These are phyloP conservation scores for Mus spicilegus DNA, from an alignment of 2,113 vertebrate genomes.

Conservation along the genomic window DNA sequence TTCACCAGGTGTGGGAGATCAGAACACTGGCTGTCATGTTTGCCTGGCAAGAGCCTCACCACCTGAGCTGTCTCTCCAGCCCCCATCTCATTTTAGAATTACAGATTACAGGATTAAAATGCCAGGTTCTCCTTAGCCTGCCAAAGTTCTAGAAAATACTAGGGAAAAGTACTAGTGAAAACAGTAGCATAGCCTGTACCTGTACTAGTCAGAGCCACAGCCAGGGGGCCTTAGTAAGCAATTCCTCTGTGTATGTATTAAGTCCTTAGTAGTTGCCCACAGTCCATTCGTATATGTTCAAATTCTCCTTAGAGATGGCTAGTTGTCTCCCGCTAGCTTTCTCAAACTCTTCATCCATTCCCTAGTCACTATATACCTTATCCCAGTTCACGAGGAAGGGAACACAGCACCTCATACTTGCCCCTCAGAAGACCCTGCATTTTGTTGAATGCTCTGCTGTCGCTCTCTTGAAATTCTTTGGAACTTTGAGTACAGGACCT, in stretches of 20 bases:
- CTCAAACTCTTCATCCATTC: background rate
- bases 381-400: no score
- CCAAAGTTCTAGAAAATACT: background rate
- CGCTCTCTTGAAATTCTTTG: background rate
- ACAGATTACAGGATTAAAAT: background rate
- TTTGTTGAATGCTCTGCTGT: background rate
- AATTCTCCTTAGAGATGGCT: background rate
- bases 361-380: background rate
- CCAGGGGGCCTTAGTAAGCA: background rate
- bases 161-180: background rate
- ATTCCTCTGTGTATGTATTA: background rate
- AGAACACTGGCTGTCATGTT: background rate
- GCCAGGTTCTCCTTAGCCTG: background rate
- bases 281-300: background rate
- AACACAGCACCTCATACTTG: background rate
- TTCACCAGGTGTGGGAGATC: no score
- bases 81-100: background rate
- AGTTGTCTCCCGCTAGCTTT: background rate
- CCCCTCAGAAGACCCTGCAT: background rate
- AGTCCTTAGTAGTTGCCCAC: background rate
- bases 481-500: background rate
- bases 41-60: background rate
- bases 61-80: background rate
- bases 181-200: background rate
- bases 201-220: accelerated